A percentile compares a stretch with the other conserved stretches of the same genome.
Evolutionary conservation across 2,113 vertebrate genomes (phyloP).

Genomic region (Procavia capensis): DNA sequence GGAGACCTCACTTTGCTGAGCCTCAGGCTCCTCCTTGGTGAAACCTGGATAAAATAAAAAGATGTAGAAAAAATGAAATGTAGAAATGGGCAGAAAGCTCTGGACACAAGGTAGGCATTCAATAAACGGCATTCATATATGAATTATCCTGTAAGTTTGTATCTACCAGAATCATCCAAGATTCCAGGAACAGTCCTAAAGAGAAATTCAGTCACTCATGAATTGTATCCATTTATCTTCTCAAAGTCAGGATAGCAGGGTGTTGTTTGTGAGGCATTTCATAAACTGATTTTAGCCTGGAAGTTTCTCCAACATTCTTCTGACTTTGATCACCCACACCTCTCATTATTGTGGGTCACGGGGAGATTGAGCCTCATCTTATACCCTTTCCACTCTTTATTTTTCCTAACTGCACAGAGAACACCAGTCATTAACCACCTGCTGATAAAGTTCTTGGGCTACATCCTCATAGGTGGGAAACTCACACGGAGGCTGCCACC

Average conservation of each 20-base stretch:
- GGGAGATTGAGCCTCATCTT: background rate
- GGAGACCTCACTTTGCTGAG: background rate
- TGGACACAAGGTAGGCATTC: background rate
- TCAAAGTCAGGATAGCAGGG: background rate
- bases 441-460: background rate
- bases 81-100: background rate
- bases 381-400: background rate
- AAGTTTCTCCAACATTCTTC: constrained; percentile 29
- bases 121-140: background rate
- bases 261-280: background rate
- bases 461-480: background rate
- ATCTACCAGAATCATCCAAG: background rate
- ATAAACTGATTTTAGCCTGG: background rate
- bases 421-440: background rate
- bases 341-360: background rate
- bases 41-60: constrained; percentile 11
- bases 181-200: background rate
- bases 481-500: background rate
- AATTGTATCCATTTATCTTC: background rate
- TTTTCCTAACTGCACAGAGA: background rate
- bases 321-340: background rate
- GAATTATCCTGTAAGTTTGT: background rate
- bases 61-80: background rate
- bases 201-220: background rate
- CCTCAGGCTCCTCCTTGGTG: background rate